Evolutionary conservation across 2,797 vertebrate species (phyloP).

Genomic region (Molossus alvarezi): DNA sequence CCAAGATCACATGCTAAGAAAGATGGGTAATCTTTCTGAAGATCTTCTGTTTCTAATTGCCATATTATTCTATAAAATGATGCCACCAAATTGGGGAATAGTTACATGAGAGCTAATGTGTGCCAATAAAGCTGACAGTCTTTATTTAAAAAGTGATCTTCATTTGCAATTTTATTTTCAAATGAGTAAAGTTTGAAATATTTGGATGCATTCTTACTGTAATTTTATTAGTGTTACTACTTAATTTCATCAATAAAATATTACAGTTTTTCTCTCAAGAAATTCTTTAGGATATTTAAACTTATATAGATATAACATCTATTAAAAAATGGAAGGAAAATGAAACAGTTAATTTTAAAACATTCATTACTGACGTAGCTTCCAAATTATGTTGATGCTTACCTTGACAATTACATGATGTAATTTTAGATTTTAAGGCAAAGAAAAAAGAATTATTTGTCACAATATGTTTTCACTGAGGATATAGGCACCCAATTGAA

Average conservation of each 20-base stretch:
- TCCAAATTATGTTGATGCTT: conserved; percentile 22
- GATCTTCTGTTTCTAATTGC: background rate
- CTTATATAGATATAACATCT: background rate
- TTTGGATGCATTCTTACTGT: conserved; percentile 4
- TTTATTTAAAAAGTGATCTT: background rate
- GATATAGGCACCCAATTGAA: background rate
- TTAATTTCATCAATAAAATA: conserved; percentile 37
- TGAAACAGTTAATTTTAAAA: background rate
- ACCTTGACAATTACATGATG: background rate
- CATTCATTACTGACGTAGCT: background rate
- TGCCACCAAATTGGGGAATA: background rate
- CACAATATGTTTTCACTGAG: background rate
- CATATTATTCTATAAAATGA: background rate
- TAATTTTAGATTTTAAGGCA: background rate
- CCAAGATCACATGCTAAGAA: background rate
- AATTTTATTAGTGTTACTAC: background rate
- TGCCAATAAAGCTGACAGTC: background rate
- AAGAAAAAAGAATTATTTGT: background rate
- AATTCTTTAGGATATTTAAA: conserved; percentile 33
- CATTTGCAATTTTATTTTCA: background rate
- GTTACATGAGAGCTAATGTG: background rate
- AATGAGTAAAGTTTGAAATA: background rate
- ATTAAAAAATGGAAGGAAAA: background rate
- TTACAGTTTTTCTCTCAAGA: background rate
- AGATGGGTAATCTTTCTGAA: background rate